Percentiles rank a stretch among this genome's conserved stretches.
Conservation (phyloP, 2,113 vertebrate genomes). For the Melanostigma gelatinosum region DNA sequence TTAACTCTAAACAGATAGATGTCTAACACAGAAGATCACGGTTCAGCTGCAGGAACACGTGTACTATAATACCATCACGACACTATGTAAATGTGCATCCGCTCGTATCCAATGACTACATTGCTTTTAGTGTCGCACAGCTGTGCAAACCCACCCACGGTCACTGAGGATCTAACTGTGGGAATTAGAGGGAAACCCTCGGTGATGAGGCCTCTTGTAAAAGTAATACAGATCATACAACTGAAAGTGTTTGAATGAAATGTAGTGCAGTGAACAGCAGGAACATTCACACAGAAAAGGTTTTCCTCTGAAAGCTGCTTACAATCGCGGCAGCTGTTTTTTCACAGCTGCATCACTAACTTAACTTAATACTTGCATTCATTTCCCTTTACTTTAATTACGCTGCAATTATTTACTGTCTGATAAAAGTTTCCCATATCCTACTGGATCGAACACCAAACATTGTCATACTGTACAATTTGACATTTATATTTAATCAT, state of each 20-base stretch:
- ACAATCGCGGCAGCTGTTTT: too few species aligned
- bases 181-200: neutral
- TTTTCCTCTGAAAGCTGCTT: too few species aligned
- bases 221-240: neutral
- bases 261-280: too few species aligned
- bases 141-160: conserved; percentile 15
- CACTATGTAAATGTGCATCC: conserved; percentile 2
- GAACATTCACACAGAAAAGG: too few species aligned
- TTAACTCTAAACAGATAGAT: neutral
- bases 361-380: too few species aligned
- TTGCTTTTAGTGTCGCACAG: conserved; percentile 13
- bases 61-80: neutral
- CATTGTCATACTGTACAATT: neutral
- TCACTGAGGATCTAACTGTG: conserved; percentile 17
- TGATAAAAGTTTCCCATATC: too few species aligned
- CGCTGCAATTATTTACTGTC: too few species aligned
- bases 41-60: neutral
- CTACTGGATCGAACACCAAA: neutral
- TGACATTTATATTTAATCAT: neutral
- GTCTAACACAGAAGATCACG: conserved; percentile 1
- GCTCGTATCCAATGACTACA: neutral
- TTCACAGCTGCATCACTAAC: too few species aligned
- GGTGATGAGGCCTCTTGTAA: neutral
- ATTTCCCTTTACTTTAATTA: too few species aligned
- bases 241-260: too few species aligned